phyloP scores from a whole-genome alignment of 2,888 invertebrate genomes.

The Nomada hirtipes region DNA sequence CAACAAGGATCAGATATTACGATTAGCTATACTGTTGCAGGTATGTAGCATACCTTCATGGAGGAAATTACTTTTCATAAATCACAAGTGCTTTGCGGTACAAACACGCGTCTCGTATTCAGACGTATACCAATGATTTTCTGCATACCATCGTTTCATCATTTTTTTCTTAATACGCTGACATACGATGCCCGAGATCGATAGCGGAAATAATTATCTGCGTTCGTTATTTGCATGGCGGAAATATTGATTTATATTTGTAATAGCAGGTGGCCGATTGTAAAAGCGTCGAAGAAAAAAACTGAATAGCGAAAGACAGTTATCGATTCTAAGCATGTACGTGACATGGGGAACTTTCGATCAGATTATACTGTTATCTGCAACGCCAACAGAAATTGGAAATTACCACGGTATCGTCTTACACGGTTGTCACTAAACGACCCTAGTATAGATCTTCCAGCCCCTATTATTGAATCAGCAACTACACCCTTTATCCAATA shows the following conservation, averaged over 20 bases:
- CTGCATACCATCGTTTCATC: no score
- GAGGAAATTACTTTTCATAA: not conserved
- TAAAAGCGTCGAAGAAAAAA: not conserved
- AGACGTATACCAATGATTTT: no score
- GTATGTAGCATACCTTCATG: not conserved
- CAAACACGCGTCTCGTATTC: not conserved
- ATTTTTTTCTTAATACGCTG: no score
- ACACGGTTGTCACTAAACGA: slow-evolving; percentile 35
- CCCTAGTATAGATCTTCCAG: slow-evolving; percentile 30
- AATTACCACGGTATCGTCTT: slow-evolving; percentile 38
- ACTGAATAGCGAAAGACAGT: not conserved
- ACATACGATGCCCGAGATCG: no score
- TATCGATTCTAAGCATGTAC: not conserved
- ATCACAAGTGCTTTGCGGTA: not conserved
- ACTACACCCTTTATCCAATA: slow-evolving; percentile 36
- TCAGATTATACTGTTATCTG: slow-evolving; percentile 21
- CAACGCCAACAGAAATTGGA: slow-evolving; percentile 33
- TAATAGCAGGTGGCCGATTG: no score
- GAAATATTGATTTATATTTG: no score
- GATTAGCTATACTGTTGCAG: not conserved
- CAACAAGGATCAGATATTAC: slow-evolving; percentile 2
- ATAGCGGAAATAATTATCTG: no score
- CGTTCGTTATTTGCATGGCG: no score
- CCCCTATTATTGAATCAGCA: slow-evolving; percentile 40
- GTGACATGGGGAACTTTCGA: not conserved